Base-by-base conservation (phyloP, 2,113 vertebrate genomes). In the Phoenicopterus ruber region DNA sequence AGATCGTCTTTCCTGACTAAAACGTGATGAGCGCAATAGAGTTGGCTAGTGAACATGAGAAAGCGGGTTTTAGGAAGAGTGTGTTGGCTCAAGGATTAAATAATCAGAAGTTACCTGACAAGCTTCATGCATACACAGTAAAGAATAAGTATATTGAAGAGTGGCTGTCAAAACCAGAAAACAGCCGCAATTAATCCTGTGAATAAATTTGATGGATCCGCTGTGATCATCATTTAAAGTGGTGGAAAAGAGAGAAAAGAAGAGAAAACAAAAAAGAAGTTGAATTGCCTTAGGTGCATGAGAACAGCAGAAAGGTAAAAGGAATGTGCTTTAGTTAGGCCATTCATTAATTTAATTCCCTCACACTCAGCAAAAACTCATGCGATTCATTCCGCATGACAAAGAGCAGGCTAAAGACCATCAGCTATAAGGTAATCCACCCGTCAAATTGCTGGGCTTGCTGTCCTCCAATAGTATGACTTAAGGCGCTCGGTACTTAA, bases 61-160 rank as follows among this genome's bases (percentile, higher is more conserved):
- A 83, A 63, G 66, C 70, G 80, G 73, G 52, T 55, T 84, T 86
- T 83, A 80, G 69, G 81, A 82, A 81, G 38, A 81, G 10, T 42
- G 29, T 61, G 28, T 84, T 95, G 89, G 77, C 65, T 93, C 57
- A 62, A 67, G 83, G 59, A 74, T 82, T 92, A 83, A 93, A 62
- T 82, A 90, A 80, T 83, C 73, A 91, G 73, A 90, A 95, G 70
- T 55, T 81, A 69, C 79, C 76, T 88, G 83, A 81, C 63, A 86
- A 88, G 76, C 77, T 76, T 92, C 28, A 2, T 47, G 17, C 57
- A n/a, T 78, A 21, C n/a, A 25, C 19, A 57, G 42, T 59, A 57
- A 71, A 88, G 74, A 94, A 38, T 74, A 77, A 82, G 40, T 71
- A 13, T 26, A 55, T 81, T 73, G 44, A 86, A 83, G 22, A 74